These are phyloP conservation scores for Anneissia japonica DNA, from an alignment of 35 echinoderm and acorn worm species.

Conservation along the genomic window DNA sequence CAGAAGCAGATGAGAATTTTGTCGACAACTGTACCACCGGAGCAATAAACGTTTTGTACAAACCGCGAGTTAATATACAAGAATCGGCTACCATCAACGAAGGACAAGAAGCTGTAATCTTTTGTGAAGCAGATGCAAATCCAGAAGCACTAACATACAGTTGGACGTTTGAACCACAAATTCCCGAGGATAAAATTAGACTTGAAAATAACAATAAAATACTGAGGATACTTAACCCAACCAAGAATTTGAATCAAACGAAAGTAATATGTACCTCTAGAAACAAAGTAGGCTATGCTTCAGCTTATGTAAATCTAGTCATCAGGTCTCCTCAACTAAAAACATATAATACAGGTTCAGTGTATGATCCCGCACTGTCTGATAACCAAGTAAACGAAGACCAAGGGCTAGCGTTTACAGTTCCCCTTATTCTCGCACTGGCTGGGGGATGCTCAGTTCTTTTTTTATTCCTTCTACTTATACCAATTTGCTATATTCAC, in stretches of 20 bases:
- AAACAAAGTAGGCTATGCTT: neutral
- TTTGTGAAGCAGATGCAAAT: neutral
- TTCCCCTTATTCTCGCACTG: neutral
- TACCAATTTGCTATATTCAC: neutral
- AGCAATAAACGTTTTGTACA: neutral
- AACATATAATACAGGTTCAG: neutral
- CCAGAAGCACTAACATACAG: neutral
- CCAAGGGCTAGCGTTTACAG: neutral
- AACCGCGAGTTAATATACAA: neutral
- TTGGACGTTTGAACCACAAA: neutral
- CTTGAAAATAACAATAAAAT: neutral
- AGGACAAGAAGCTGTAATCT: neutral
- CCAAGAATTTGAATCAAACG: neutral
- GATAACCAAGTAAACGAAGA: neutral
- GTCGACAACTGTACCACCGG: neutral
- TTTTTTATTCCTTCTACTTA: neutral
- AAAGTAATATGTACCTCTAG: neutral
- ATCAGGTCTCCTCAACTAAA: neutral
- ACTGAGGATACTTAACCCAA: neutral
- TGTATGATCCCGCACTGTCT: neutral
- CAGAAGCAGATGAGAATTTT: neutral
- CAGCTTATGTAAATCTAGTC: neutral
- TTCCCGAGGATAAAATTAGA: neutral
- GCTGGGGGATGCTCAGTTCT: neutral
- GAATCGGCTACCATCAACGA: neutral